Percentiles rank a stretch among this genome's conserved stretches.
These are phyloP conservation scores for Lithobates sylvaticus DNA, from an alignment of 2,797 vertebrate species.

Conservation along the genomic window DNA sequence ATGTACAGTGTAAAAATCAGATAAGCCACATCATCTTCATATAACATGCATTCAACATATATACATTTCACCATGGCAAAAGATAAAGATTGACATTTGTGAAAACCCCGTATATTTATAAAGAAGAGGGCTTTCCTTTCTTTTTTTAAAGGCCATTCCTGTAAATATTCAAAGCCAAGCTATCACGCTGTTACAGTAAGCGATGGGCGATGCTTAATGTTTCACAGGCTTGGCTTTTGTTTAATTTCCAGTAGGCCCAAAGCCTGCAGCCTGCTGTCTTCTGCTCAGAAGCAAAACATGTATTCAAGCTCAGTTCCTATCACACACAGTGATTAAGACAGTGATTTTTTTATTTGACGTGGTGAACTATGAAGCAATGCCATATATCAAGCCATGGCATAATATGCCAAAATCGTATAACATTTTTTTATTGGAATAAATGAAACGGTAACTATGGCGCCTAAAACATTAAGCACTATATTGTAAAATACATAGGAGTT, in stretches of 20 bases:
- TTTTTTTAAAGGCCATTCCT: neutral
- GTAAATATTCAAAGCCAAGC: neutral
- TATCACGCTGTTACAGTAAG: neutral
- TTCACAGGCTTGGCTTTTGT: conserved; percentile 13
- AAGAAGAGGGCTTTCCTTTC: neutral
- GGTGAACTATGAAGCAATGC: neutral
- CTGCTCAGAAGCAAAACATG: conserved; percentile 25
- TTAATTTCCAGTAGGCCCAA: conserved; percentile 24
- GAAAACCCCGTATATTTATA: neutral
- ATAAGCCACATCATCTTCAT: neutral
- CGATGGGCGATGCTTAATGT: neutral
- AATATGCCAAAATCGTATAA: neutral
- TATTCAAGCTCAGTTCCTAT: neutral
- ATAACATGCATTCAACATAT: neutral
- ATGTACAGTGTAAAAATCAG: neutral
- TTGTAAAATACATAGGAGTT: neutral
- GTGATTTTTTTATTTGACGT: neutral
- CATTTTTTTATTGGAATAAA: neutral
- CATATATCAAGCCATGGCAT: neutral
- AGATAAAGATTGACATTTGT: too few relatives aligned
- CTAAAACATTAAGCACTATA: neutral
- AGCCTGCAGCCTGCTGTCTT: conserved; percentile 29
- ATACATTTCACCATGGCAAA: neutral
- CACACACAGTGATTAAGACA: neutral
- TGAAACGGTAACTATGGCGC: neutral